phyloP scores from a whole-genome alignment of 92 coral and sea anemone species.

The Heliopora coerulea region DNA sequence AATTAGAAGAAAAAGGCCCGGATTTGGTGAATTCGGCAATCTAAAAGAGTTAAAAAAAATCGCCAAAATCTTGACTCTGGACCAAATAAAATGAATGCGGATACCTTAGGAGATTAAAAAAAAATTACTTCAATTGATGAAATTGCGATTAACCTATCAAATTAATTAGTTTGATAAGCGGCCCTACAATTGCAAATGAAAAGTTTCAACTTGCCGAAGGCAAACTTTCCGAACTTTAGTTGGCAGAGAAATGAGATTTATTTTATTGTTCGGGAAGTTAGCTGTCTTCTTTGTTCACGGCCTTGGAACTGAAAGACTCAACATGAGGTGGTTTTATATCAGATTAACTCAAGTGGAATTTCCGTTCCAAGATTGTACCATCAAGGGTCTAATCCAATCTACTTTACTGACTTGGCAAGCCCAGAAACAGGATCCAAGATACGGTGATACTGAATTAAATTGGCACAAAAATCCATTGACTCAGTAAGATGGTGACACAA shows the following conservation, averaged over 20 bases:
- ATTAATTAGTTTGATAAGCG: neutral
- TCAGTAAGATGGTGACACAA: too few species aligned
- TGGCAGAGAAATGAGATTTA: constrained; percentile 30
- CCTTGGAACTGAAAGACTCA: neutral
- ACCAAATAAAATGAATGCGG: neutral
- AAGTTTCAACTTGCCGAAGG: neutral
- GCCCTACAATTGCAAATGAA: too few species aligned
- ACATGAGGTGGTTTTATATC: neutral
- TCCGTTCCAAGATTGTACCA: neutral
- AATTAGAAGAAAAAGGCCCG: too few species aligned
- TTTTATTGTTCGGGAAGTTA: constrained; percentile 11
- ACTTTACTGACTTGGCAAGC: too few species aligned
- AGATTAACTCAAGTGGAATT: neutral
- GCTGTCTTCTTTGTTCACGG: neutral
- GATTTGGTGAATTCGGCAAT: neutral
- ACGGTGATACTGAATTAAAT: too few species aligned
- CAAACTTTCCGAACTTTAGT: neutral
- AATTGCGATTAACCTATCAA: neutral
- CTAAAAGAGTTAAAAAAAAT: neutral
- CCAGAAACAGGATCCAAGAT: too few species aligned
- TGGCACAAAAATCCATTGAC: too few species aligned
- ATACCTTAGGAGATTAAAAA: neutral
- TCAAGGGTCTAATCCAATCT: too few species aligned
- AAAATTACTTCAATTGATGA: neutral
- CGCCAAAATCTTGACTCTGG: neutral